Percentiles rank a stretch among this genome's conserved stretches.
Evolutionary conservation across 2,113 vertebrate genomes (phyloP).

Genomic region (Lates calcarifer): DNA sequence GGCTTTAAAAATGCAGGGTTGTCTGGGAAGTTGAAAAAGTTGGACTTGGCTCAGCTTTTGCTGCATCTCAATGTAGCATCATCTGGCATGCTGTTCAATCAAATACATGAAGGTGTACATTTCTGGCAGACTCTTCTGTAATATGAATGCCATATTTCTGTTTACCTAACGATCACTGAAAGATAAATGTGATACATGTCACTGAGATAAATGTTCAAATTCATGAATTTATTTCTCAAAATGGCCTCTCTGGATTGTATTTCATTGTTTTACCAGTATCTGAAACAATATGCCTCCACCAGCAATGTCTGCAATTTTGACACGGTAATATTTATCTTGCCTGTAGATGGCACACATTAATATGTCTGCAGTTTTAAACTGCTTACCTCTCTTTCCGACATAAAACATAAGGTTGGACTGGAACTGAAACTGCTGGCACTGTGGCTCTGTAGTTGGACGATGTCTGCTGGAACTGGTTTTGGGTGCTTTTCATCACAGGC

Average conservation of each 20-base stretch:
- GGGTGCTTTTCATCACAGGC: neutral
- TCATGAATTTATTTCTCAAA: neutral
- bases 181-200: neutral
- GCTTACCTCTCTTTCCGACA: neutral
- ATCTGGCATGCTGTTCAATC: neutral
- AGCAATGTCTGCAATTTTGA: neutral
- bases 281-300: neutral
- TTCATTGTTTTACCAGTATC: neutral
- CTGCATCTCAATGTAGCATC: neutral
- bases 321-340: neutral
- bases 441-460: neutral
- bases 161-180: neutral
- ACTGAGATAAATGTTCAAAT: too few relatives aligned
- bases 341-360: neutral
- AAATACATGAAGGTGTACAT: neutral
- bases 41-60: neutral
- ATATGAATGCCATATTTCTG: neutral
- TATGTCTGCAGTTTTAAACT: neutral
- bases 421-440: neutral
- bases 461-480: neutral
- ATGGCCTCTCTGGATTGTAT: neutral
- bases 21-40: neutral
- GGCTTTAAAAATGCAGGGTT: neutral
- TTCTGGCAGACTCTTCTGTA: neutral
- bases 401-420: neutral